phyloP scores from a whole-genome alignment of 2,888 invertebrate species.

The Ormia ochracea region DNA sequence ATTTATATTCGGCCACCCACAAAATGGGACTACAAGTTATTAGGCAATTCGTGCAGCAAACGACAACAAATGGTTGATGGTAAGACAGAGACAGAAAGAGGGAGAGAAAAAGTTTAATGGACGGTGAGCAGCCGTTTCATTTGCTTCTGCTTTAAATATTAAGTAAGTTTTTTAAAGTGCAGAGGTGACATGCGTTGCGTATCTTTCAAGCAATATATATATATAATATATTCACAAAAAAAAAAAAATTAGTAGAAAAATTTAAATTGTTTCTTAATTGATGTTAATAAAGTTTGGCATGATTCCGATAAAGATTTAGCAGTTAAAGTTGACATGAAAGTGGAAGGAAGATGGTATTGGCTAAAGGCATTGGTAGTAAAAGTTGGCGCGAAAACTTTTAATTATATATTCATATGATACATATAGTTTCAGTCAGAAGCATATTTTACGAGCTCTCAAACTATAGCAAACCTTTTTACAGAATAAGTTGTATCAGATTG shows the following conservation, averaged over 20 bases:
- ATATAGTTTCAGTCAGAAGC: neutral
- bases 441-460: neutral
- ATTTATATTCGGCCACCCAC: conserved; percentile 85
- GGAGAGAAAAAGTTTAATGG: conserved; percentile 7
- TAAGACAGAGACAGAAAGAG: neutral
- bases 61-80: conserved; percentile 67
- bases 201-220: neutral
- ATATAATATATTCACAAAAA: neutral
- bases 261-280: neutral
- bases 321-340: neutral
- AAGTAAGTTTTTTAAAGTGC: conserved; percentile 65
- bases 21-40: conserved; percentile 85
- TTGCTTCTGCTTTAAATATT: conserved; percentile 42
- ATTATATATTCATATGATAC: neutral
- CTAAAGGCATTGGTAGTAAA: neutral
- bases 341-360: neutral
- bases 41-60: neutral
- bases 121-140: conserved; percentile 19
- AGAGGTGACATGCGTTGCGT: conserved; percentile 61
- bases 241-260: neutral
- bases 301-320: neutral
- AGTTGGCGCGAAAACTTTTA: neutral
- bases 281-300: neutral
- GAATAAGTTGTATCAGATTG: neutral
- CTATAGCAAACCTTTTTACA: neutral